phyloP scores from a whole-genome alignment of 2,888 invertebrate species.

The Loripinus fragilis region DNA sequence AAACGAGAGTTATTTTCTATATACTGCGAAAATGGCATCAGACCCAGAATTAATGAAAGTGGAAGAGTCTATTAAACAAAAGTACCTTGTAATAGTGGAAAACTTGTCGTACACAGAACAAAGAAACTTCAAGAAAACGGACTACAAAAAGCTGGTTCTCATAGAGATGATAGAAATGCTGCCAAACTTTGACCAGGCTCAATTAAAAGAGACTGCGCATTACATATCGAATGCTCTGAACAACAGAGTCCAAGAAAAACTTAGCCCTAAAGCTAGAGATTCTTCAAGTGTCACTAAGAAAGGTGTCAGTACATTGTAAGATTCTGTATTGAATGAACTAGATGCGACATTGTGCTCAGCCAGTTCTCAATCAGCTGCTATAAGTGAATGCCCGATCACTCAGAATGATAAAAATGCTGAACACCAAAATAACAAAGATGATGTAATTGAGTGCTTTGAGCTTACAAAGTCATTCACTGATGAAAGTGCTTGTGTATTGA shows the following conservation, averaged over 20 bases:
- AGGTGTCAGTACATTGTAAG: neutral
- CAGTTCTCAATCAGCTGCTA: neutral
- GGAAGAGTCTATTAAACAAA: neutral
- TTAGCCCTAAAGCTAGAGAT: neutral
- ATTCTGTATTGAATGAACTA: neutral
- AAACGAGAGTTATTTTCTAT: neutral
- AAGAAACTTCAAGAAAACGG: neutral
- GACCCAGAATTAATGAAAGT: slow-evolving; percentile 4
- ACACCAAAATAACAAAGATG: neutral
- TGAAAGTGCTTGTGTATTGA: too few species aligned
- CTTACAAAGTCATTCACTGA: neutral
- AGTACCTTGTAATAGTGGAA: neutral
- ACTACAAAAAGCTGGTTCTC: neutral
- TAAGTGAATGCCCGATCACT: neutral
- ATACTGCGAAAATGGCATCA: neutral
- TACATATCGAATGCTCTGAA: slow-evolving; percentile 5
- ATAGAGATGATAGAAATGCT: neutral
- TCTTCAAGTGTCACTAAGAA: neutral
- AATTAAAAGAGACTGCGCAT: neutral
- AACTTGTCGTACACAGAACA: neutral
- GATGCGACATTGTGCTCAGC: neutral
- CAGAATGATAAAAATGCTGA: neutral
- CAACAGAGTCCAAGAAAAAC: neutral
- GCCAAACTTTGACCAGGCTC: neutral
- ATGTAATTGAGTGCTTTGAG: neutral